Evolutionary conservation across 2,113 vertebrate species (phyloP).

Genomic region (Heliornis fulica): DNA sequence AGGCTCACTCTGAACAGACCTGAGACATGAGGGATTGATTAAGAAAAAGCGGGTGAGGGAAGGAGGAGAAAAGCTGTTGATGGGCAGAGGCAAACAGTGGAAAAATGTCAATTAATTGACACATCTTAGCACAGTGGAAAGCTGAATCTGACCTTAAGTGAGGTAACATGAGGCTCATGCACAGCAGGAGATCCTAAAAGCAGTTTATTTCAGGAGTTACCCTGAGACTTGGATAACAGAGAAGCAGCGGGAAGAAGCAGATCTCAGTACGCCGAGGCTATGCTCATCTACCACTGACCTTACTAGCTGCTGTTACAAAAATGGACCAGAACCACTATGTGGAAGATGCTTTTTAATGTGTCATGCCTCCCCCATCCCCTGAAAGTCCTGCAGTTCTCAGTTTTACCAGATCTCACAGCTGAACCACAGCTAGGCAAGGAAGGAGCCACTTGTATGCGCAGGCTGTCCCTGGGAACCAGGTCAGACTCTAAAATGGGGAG

Average conservation of each 20-base stretch:
- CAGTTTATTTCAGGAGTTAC: conserved; percentile 12
- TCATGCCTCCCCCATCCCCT: background rate
- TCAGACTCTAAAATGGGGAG: background rate
- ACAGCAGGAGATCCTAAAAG: conserved; percentile 10
- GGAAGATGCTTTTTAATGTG: background rate
- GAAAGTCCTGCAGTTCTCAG: background rate
- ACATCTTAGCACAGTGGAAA: background rate
- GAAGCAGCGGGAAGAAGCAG: background rate
- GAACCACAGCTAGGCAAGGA: background rate
- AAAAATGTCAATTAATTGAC: background rate
- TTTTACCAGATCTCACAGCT: background rate
- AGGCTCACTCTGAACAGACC: background rate
- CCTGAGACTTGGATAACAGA: background rate
- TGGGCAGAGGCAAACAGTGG: background rate
- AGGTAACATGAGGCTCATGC: background rate
- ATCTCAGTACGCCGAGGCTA: background rate
- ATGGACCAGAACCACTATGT: background rate
- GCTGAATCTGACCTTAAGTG: background rate
- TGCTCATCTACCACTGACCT: background rate
- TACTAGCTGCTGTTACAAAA: background rate
- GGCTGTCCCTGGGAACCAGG: background rate
- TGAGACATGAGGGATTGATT: conserved; percentile 23
- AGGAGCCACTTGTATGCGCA: background rate
- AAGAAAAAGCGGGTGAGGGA: background rate
- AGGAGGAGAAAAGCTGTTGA: background rate